These are phyloP conservation scores for Archaeoteleia sp. DNA, from an alignment of 2,888 invertebrate genomes.

Conservation along the genomic window DNA sequence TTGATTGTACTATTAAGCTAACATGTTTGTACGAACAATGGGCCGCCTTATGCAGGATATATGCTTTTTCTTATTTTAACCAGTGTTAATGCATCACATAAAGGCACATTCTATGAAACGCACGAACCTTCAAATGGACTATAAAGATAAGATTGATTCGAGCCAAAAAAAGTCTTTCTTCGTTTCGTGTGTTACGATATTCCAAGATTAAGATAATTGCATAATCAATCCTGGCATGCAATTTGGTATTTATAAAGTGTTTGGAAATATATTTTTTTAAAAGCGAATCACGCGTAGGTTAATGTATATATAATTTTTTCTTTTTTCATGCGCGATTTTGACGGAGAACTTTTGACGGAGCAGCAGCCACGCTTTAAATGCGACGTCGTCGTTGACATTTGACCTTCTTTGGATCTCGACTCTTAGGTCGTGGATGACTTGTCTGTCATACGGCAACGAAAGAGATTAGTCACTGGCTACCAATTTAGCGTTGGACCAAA, in stretches of 20 bases:
- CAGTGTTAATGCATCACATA: conserved; percentile 30
- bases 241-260: too few relatives aligned
- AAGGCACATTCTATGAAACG: conserved; percentile 39
- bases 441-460: conserved; percentile 18
- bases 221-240: neutral
- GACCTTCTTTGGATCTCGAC: conserved; percentile 19
- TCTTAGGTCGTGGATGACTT: conserved; percentile 20
- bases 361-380: neutral
- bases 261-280: too few relatives aligned
- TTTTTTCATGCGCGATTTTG: too few relatives aligned
- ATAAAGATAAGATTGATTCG: conserved; percentile 44
- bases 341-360: neutral
- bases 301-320: too few relatives aligned
- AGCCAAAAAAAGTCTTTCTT: conserved; percentile 32
- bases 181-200: conserved; percentile 29
- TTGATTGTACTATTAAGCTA: neutral
- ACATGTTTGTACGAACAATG: conserved; percentile 17
- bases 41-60: conserved; percentile 18
- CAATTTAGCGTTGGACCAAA: conserved; percentile 16
- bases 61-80: conserved; percentile 25
- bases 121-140: conserved; percentile 34
- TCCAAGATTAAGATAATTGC: conserved; percentile 6
- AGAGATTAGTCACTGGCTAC: conserved; percentile 25
- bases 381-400: conserved; percentile 13
- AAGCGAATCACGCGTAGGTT: too few relatives aligned